Conservation (phyloP, 2,113 vertebrate species). For the Strix aluco region DNA sequence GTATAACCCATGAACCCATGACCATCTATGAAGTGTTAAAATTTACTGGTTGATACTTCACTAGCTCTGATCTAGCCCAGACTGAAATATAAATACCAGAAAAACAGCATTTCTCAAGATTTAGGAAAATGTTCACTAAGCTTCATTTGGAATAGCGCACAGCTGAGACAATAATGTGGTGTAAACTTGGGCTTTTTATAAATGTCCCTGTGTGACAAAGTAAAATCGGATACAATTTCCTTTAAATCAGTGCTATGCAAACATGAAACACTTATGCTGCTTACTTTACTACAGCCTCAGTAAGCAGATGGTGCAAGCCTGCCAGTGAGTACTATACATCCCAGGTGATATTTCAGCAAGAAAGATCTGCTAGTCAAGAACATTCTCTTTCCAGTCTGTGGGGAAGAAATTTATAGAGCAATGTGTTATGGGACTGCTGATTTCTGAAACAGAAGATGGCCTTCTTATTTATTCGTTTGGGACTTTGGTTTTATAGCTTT, state of each 20-base stretch:
- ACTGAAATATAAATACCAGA: background rate
- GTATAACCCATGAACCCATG: background rate
- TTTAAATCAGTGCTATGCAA: constrained; percentile 14
- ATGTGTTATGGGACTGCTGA: constrained; percentile 53
- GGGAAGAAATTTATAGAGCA: constrained; percentile 65
- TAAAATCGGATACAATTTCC: background rate
- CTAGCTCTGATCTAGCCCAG: background rate
- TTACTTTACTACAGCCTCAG: background rate
- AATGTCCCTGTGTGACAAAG: background rate
- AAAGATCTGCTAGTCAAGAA: constrained; percentile 63
- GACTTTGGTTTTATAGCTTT: constrained; percentile 54
- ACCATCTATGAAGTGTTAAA: background rate
- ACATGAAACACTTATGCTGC: background rate
- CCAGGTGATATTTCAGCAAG: constrained; percentile 70
- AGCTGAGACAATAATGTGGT: background rate
- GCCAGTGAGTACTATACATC: constrained; percentile 38
- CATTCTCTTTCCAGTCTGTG: constrained; percentile 37
- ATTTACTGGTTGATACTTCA: background rate
- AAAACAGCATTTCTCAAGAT: background rate
- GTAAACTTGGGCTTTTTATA: background rate
- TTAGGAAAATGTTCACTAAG: background rate
- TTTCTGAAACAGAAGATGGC: constrained; percentile 64
- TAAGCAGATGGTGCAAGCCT: constrained; percentile 60
- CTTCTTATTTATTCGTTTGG: constrained; percentile 66
- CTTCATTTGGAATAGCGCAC: background rate